phyloP scores from a whole-genome alignment of 2,113 vertebrate genomes.

The Diglossa brunneiventris region DNA sequence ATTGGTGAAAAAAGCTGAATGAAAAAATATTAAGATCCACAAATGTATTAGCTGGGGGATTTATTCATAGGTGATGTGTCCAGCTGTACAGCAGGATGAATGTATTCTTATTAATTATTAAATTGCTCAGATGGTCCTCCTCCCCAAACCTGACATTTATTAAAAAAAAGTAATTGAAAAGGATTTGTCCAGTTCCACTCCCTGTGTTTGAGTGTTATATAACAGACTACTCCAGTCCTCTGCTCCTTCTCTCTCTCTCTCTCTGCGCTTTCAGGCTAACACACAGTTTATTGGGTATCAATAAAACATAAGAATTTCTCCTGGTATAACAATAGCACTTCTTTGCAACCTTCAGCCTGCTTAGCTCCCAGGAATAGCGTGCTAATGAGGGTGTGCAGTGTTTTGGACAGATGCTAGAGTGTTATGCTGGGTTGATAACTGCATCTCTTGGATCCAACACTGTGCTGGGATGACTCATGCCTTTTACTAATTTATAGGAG shows the following conservation, averaged over 20 bases:
- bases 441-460: slow-evolving; percentile 67
- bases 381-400: slow-evolving; percentile 48
- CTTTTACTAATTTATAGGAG: slow-evolving; percentile 79
- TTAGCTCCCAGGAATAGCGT: slow-evolving; percentile 44
- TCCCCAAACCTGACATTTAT: slow-evolving; percentile 3
- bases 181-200: slow-evolving; percentile 28
- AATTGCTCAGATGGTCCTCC: slow-evolving; percentile 28
- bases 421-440: slow-evolving; percentile 65
- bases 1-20: background rate
- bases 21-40: background rate
- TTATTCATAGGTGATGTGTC: slow-evolving; percentile 27
- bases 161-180: slow-evolving; percentile 47
- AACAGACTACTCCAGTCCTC: background rate
- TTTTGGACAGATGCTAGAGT: slow-evolving; percentile 65
- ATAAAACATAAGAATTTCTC: slow-evolving; percentile 58
- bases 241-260: background rate
- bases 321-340: slow-evolving; percentile 57
- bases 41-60: slow-evolving; percentile 3
- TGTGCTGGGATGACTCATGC: slow-evolving; percentile 69
- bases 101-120: slow-evolving; percentile 54
- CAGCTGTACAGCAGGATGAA: slow-evolving; percentile 2
- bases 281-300: slow-evolving; percentile 48
- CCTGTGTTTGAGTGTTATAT: background rate
- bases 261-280: background rate
- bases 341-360: slow-evolving; percentile 43